Evolutionary conservation across 64 coral and sea anemone genomes (phyloP), one percentile per base, ranked within the genome.

Genomic region (Montipora foliosa): DNA sequence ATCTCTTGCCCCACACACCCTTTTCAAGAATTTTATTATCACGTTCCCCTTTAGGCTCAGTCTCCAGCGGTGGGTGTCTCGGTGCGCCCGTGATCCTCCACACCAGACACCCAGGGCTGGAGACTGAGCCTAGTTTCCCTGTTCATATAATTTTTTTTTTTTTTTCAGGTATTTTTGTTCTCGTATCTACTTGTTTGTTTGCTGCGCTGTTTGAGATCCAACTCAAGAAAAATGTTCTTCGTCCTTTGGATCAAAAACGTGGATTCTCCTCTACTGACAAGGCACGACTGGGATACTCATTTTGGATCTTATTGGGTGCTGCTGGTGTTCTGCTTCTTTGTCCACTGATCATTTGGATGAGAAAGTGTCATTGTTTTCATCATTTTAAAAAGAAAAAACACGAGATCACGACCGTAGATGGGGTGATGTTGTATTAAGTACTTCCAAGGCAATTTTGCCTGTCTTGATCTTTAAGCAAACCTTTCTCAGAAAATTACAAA

Each of bases 361-460:
- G 85, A 21, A 95, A 88, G 6, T 76, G 87, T 89, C 93, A 95
- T n/a, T 77, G 94, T 15, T 95, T 92, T 5, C 89, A 92, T 74
- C 88, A 89, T 77, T 97, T 97, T 52, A 91, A 92, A 87, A 89
- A 89, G 45, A 89, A 89, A 75, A 45, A 93, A 37, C 55, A 91
- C 47, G 96, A 97, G 2, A 80, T 83, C 60, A 79, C 89, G 17
- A 87, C 83, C 29, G 88, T 71, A 4, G 96, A 98, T 89, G 96
- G 96, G 6, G 96, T 98, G 4, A 98, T 98, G 96, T 82, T 97
- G 48, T 97, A 97, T 78, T 97, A n/a, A 60, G 3, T 57, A 5
- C 50, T 3, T 16, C 51, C 3, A 67, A 49, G 51, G 37, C 37
- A 37, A 37, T 37, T 37, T 37, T 37, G 37, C 37, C 37, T 37